These are phyloP conservation scores for Ashinkailepas kermadecensis DNA, from an alignment of 2,888 invertebrate genomes.

Conservation along the genomic window DNA sequence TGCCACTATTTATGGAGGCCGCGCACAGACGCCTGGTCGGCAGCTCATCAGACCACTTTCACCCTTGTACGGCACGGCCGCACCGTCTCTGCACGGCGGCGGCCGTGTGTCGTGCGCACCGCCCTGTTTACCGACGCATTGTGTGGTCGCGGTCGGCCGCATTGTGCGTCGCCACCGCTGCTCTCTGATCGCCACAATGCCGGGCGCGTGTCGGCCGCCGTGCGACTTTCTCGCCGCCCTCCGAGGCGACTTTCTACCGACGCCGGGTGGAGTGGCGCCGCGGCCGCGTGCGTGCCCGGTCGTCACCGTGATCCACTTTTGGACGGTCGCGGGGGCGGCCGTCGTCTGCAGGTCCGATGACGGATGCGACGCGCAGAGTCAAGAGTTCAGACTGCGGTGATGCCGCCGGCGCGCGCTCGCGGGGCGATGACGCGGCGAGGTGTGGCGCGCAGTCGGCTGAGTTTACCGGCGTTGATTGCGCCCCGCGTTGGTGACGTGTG, in stretches of 20 bases:
- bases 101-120: not conserved
- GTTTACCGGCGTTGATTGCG: not conserved
- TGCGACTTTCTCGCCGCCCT: not conserved
- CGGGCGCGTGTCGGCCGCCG: not conserved
- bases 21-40: not conserved
- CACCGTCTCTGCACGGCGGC: not conserved
- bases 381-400: not conserved
- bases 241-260: no score
- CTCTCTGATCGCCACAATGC: not conserved
- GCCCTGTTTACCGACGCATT: constrained; percentile 1
- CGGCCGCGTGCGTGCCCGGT: not conserved
- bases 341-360: no score
- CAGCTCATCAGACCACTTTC: constrained; percentile 4
- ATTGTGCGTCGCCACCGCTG: not conserved
- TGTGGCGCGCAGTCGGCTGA: not conserved
- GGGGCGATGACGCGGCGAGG: not conserved
- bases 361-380: not conserved
- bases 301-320: not conserved
- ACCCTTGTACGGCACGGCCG: not conserved
- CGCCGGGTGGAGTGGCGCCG: not conserved
- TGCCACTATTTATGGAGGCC: constrained; percentile 7
- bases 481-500: not conserved
- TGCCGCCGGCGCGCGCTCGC: not conserved
- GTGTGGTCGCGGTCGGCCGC: not conserved
- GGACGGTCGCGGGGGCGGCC: not conserved